phyloP scores from a whole-genome alignment of 2,888 invertebrate genomes.

The Tipula helvola region DNA sequence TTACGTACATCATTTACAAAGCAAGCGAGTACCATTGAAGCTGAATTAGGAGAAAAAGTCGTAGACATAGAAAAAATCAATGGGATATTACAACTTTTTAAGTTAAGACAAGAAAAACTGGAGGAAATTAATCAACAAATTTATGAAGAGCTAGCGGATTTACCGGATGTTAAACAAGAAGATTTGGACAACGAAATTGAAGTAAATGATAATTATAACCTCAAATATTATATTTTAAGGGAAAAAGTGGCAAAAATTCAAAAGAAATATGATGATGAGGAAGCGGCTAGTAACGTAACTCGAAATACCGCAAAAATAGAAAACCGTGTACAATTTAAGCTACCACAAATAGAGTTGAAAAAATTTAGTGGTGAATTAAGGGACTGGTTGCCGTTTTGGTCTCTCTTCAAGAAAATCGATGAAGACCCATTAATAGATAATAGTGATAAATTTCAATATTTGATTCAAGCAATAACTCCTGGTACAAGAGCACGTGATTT shows the following conservation, averaged over 20 bases:
- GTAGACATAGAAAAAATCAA: too few relatives aligned
- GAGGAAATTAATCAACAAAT: too few relatives aligned
- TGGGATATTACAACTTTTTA: too few relatives aligned
- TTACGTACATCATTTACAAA: too few relatives aligned
- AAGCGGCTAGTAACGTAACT: not conserved
- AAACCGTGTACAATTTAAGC: not conserved
- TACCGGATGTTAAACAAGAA: not conserved
- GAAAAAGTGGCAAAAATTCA: not conserved
- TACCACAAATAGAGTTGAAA: not conserved
- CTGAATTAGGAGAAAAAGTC: too few relatives aligned
- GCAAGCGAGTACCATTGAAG: too few relatives aligned
- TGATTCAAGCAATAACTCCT: not conserved
- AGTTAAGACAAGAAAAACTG: too few relatives aligned
- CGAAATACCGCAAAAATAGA: not conserved
- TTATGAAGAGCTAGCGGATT: too few relatives aligned
- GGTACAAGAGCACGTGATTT: constrained; percentile 17
- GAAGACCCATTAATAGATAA: not conserved
- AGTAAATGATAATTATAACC: not conserved
- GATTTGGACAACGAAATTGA: not conserved
- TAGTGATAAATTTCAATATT: not conserved
- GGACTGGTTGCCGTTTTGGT: not conserved
- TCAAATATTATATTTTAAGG: not conserved
- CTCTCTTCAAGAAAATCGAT: not conserved
- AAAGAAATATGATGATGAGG: not conserved
- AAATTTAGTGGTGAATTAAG: not conserved